phyloP scores from a whole-genome alignment of 2,113 vertebrate species.

The Microcebus murinus region DNA sequence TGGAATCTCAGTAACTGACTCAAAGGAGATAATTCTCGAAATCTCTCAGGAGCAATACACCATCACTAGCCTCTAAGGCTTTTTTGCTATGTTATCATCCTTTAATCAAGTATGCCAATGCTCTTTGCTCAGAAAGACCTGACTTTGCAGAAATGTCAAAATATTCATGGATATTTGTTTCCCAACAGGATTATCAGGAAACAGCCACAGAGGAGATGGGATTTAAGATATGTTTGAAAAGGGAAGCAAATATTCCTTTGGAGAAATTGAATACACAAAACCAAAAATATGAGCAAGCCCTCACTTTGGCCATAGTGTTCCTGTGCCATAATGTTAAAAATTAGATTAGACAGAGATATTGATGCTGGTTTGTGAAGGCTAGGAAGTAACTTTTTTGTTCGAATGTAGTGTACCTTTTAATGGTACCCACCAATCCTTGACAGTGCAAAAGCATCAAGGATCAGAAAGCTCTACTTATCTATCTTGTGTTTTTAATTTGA shows the following conservation, averaged over 20 bases:
- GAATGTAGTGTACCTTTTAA: background rate
- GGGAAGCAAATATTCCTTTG: background rate
- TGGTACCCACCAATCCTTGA: too few relatives aligned
- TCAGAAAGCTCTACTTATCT: background rate
- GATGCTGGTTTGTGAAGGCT: background rate
- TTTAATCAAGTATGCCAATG: background rate
- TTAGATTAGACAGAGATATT: background rate
- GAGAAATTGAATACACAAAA: background rate
- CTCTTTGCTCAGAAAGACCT: background rate
- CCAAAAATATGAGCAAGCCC: background rate
- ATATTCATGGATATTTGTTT: background rate
- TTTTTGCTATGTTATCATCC: background rate
- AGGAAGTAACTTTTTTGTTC: background rate
- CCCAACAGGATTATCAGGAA: constrained; percentile 18
- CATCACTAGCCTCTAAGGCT: background rate
- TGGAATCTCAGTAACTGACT: background rate
- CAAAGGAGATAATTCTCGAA: background rate
- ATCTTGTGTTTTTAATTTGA: background rate
- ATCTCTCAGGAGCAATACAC: background rate
- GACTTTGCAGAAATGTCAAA: constrained; percentile 1
- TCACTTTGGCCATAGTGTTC: background rate
- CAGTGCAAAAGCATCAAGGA: background rate
- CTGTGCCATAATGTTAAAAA: background rate
- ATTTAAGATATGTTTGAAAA: background rate
- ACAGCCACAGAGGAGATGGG: background rate